Evolutionary conservation across 1,140 invertebrate genomes (phyloP).

Genomic region (Drosophila parabipectinata): DNA sequence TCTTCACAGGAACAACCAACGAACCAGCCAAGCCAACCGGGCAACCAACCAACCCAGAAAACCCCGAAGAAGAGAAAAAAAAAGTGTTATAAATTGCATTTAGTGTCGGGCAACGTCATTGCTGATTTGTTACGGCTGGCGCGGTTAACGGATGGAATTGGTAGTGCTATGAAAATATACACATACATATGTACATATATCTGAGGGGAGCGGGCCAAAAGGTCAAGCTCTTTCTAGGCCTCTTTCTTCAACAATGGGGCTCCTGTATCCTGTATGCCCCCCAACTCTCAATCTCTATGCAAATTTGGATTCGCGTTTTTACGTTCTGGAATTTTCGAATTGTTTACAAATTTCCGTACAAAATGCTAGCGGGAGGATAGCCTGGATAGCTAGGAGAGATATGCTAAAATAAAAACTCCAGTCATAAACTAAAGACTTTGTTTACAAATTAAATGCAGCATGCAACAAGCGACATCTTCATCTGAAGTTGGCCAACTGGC

Average conservation of each 20-base stretch:
- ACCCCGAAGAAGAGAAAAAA: slow-evolving; percentile 2
- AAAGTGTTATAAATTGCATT: slow-evolving; percentile 82
- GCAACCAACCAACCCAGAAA: neutral
- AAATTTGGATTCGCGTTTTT: slow-evolving; percentile 44
- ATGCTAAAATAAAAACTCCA: slow-evolving; percentile 78
- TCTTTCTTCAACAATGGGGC: slow-evolving; percentile 29
- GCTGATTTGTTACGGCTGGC: slow-evolving; percentile 78
- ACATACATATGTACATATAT: neutral
- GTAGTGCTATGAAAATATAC: neutral
- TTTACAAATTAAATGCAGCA: slow-evolving; percentile 83
- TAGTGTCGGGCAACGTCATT: slow-evolving; percentile 75
- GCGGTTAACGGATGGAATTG: slow-evolving; percentile 18
- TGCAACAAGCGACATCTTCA: slow-evolving; percentile 79
- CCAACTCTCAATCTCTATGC: slow-evolving; percentile 40
- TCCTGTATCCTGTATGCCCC: slow-evolving; percentile 5
- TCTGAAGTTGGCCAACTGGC: slow-evolving; percentile 17
- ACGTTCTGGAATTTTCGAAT: slow-evolving; percentile 65
- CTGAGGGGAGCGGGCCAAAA: slow-evolving; percentile 37
- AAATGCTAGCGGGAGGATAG: slow-evolving; percentile 54
- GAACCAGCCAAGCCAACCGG: neutral
- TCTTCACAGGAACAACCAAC: slow-evolving; percentile 33
- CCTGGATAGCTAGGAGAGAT: slow-evolving; percentile 36
- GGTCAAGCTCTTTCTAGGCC: slow-evolving; percentile 49
- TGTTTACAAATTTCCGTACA: slow-evolving; percentile 79
- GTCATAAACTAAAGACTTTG: slow-evolving; percentile 83